Evolutionary conservation across 2,888 invertebrate genomes (phyloP).

Genomic region (Watsonalla binaria): DNA sequence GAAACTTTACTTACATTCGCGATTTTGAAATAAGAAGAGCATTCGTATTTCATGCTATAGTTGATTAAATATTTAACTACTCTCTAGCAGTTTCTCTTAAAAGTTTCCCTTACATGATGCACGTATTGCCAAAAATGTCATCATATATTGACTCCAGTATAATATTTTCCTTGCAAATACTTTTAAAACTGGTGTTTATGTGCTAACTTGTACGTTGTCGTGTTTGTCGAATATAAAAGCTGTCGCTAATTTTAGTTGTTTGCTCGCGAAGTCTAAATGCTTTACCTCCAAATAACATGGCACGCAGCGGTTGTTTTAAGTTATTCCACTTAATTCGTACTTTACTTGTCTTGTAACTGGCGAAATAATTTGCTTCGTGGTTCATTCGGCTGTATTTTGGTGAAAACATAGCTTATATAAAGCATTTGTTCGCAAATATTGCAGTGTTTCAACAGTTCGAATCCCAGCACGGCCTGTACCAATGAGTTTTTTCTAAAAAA

Average conservation of each 20-base stretch:
- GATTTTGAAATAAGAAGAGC: too few species aligned
- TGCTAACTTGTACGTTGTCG: slow-evolving; percentile 37
- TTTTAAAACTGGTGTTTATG: slow-evolving; percentile 37
- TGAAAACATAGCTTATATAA: too few species aligned
- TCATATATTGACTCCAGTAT: slow-evolving; percentile 10
- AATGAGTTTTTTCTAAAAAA: too few species aligned
- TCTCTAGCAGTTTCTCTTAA: too few species aligned
- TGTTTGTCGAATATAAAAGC: slow-evolving; percentile 41
- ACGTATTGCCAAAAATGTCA: neutral
- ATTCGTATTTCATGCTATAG: too few species aligned
- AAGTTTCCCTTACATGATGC: too few species aligned
- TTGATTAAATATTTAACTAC: too few species aligned
- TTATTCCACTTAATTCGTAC: neutral
- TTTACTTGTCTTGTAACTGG: neutral
- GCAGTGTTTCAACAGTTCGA: too few species aligned
- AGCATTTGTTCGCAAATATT: too few species aligned
- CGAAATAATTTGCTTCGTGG: neutral
- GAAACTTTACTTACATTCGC: too few species aligned
- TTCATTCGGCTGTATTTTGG: too few species aligned
- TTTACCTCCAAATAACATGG: slow-evolving; percentile 7
- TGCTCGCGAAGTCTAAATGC: slow-evolving; percentile 39
- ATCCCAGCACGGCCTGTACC: too few species aligned
- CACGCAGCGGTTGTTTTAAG: neutral
- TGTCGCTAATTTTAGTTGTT: slow-evolving; percentile 53
- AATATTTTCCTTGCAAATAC: slow-evolving; percentile 43